phyloP scores from a whole-genome alignment of 2,113 vertebrate species.

The Chionodraco myersi region DNA sequence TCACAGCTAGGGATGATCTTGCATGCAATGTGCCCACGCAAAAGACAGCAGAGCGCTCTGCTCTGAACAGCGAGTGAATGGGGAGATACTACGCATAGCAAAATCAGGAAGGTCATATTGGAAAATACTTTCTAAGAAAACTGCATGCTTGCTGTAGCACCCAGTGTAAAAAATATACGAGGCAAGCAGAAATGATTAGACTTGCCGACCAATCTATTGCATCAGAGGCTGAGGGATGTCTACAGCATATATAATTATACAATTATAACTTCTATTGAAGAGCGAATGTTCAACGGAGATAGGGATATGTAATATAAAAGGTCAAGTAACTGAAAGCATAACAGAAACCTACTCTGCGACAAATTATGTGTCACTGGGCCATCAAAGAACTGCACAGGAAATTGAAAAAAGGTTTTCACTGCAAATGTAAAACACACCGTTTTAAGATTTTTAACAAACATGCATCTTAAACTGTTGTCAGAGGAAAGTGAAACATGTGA shows the following conservation, averaged over 20 bases:
- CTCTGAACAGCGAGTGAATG: background rate
- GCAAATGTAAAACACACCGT: background rate
- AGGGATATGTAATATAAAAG: background rate
- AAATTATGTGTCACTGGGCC: background rate
- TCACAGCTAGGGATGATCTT: conserved; percentile 34
- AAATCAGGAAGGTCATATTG: background rate
- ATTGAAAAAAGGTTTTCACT: background rate
- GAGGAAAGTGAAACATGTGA: background rate
- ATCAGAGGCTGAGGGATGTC: background rate
- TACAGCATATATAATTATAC: background rate
- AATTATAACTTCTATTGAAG: background rate
- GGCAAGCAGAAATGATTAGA: background rate
- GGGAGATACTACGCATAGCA: background rate
- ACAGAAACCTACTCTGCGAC: background rate
- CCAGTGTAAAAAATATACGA: background rate
- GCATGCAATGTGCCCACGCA: conserved; percentile 37
- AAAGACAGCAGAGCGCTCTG: background rate
- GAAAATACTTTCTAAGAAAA: background rate
- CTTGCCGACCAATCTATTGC: background rate
- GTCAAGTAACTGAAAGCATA: conserved; percentile 6
- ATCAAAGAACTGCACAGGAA: background rate
- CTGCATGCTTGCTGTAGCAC: too few species aligned
- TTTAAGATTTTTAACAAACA: background rate
- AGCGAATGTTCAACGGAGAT: background rate
- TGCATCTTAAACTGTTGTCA: background rate